Conservation (phyloP, 2,888 invertebrate species). For the Rhopalosiphum nymphaeae region DNA sequence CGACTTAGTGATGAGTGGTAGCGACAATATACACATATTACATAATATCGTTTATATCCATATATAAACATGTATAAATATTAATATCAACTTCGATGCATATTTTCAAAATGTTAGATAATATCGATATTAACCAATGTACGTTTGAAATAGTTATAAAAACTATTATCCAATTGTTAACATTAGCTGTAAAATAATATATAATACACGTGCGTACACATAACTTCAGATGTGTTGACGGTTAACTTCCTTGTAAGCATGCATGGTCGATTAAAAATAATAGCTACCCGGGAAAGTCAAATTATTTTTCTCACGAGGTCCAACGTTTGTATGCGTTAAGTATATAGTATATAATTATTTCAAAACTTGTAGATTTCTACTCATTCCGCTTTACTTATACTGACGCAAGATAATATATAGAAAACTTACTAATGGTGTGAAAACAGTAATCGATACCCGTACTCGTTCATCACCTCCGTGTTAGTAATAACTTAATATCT, state of each 20-base stretch:
- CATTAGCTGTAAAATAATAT: neutral
- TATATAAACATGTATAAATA: neutral
- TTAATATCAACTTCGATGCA: neutral
- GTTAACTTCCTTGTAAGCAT: neutral
- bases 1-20: neutral
- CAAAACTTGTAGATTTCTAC: neutral
- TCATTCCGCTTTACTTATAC: neutral
- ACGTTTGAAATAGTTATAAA: neutral
- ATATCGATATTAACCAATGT: neutral
- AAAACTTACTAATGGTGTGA: neutral
- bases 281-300: neutral
- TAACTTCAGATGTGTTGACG: neutral
- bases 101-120: neutral
- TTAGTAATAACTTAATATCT: neutral
- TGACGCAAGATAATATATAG: neutral
- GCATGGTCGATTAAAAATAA: neutral
- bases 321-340: neutral
- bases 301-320: neutral
- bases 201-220: neutral
- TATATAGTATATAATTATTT: neutral
- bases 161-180: neutral
- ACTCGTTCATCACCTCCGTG: neutral
- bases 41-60: neutral
- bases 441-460: neutral
- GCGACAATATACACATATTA: neutral